Percentiles rank a stretch among this genome's conserved stretches.
phyloP scores from a whole-genome alignment of 2,888 invertebrate genomes.

The Parthenolecanium corni region DNA sequence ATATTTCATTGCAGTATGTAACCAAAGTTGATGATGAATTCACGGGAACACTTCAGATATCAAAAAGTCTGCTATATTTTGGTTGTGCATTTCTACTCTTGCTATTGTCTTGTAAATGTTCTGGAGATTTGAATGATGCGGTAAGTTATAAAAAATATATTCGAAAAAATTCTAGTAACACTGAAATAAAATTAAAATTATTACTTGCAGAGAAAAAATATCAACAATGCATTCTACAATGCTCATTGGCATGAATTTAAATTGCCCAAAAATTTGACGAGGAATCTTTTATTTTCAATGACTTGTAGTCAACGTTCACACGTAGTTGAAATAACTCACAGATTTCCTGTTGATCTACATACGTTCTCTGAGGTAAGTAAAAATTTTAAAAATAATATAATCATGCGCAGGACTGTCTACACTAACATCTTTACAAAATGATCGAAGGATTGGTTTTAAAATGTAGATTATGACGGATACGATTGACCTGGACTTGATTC shows the following conservation, averaged over 20 bases:
- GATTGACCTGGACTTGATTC: too few species aligned
- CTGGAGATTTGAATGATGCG: slow-evolving; percentile 24
- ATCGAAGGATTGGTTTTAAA: too few species aligned
- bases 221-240: slow-evolving; percentile 25
- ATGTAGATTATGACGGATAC: too few species aligned
- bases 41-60: slow-evolving; percentile 26
- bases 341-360: slow-evolving; percentile 22
- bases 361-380: slow-evolving; percentile 24
- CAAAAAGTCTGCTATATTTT: slow-evolving; percentile 25
- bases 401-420: not conserved
- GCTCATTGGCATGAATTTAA: slow-evolving; percentile 28
- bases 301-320: slow-evolving; percentile 22
- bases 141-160: slow-evolving; percentile 8
- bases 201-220: slow-evolving; percentile 15
- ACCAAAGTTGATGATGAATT: slow-evolving; percentile 21
- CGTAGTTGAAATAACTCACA: slow-evolving; percentile 24
- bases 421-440: not conserved
- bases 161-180: not conserved
- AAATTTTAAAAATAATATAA: not conserved
- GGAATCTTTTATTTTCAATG: slow-evolving; percentile 22
- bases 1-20: slow-evolving; percentile 1
- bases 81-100: slow-evolving; percentile 24
- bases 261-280: slow-evolving; percentile 12
- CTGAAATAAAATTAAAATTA: not conserved
- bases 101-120: slow-evolving; percentile 23